These are phyloP conservation scores for Druon quercuslanigerum DNA, from an alignment of 1,140 invertebrate species.

Conservation along the genomic window DNA sequence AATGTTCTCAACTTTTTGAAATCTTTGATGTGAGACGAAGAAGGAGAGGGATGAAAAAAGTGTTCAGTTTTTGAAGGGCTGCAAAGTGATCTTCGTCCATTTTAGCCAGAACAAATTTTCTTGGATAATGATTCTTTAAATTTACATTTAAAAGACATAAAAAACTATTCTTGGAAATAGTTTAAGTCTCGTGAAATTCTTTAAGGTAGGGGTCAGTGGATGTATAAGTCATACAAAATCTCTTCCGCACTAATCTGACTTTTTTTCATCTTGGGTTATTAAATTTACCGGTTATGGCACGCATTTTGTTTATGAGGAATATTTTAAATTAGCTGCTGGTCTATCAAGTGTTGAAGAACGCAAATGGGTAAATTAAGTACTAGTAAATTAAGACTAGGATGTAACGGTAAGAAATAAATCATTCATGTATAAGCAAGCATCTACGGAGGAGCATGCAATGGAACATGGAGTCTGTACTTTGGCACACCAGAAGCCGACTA, in stretches of 20 bases:
- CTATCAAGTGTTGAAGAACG: conserved; percentile 27
- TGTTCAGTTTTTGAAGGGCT: too few relatives aligned
- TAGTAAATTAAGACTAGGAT: conserved; percentile 9
- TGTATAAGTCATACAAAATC: neutral
- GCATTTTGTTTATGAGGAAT: conserved; percentile 11
- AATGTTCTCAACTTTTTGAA: too few relatives aligned
- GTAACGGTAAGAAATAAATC: conserved; percentile 45
- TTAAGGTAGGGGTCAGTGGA: too few relatives aligned
- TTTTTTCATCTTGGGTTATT: conserved; percentile 8
- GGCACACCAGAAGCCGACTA: neutral
- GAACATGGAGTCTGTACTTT: neutral
- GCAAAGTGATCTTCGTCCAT: too few relatives aligned
- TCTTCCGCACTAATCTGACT: neutral
- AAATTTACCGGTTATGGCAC: conserved; percentile 2
- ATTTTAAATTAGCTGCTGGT: conserved; percentile 24
- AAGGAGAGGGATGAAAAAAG: too few relatives aligned
- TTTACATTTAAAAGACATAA: too few relatives aligned
- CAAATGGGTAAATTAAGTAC: conserved; percentile 28
- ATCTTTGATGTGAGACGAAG: too few relatives aligned
- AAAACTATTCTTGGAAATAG: too few relatives aligned
- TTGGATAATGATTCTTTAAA: too few relatives aligned
- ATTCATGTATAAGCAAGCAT: conserved; percentile 18
- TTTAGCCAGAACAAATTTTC: too few relatives aligned
- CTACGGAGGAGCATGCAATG: neutral
- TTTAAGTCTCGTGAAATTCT: too few relatives aligned